Base-by-base conservation (phyloP, 2,888 invertebrate species). In the Nomada fucata region DNA sequence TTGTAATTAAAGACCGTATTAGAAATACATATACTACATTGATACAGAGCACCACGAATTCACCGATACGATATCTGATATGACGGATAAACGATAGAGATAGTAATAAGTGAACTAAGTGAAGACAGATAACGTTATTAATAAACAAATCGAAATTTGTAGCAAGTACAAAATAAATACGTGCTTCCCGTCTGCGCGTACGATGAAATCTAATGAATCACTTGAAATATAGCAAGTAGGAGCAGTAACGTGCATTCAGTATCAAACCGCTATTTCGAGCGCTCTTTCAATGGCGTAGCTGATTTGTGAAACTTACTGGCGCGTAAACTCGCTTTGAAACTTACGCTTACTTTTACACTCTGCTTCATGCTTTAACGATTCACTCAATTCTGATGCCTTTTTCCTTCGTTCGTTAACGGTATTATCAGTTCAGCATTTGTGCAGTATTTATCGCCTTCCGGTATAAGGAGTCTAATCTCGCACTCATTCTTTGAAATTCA, bases 261-360 rank as follows among this genome's bases (percentile, higher is more conserved):
- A 74, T 80, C 74, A 75, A 75, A 79, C 80, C 81, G 81, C 75
- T 82, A 82, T 79, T 81, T 81, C 74, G 74, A 82, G 74, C 81
- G 75, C 74, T 79, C 81, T 64, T 81, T 50, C 74, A 82, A 70
- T 81, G 81, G 81, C 81, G 80, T 80, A 79, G 80, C 67, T 60
- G 57, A 61, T 52, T 81, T n/a, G 50, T 79, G 73, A 69, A 73
- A 79, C 80, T 52, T 74, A 47, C 61, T 79, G 70, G 79, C 78
- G 65, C 79, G 79, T 71, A 78, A 78, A 70, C 60, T 71, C 11
- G 18, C 53, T 67, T 71, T 67, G 44, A 70, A 71, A 67, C 26
- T 50, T 26, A 20, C 44, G 52, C 47, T 5, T 57, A 50, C 44
- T 44, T 79, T 57, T 61, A 61, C 67, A 63, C 57, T 50, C 52